Evolutionary conservation across 2,113 vertebrate genomes (phyloP).

Genomic region (Chamaetylas fuelleborni): DNA sequence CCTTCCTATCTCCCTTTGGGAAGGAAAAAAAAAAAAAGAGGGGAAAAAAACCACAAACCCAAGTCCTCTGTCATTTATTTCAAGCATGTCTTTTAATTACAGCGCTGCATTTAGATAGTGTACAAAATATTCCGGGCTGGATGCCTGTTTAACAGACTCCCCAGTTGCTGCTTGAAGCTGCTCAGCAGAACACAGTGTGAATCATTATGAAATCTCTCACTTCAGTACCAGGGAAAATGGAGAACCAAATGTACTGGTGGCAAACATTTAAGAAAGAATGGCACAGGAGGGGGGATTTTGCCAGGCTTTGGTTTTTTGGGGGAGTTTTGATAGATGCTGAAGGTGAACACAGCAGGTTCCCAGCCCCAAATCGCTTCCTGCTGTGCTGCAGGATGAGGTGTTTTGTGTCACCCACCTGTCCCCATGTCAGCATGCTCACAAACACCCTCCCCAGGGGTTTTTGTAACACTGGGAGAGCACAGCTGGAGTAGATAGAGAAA

Average conservation of each 20-base stretch:
- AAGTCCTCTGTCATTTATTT: conserved; percentile 30
- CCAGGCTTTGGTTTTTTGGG: neutral
- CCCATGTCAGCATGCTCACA: rapidly evolving
- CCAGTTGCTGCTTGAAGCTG: conserved; percentile 53
- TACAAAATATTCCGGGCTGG: conserved; percentile 51
- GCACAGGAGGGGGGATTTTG: conserved; percentile 1
- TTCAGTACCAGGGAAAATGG: neutral
- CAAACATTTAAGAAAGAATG: neutral
- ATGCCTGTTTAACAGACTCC: conserved; percentile 60
- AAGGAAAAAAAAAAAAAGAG: rapidly evolving
- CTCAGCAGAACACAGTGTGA: conserved; percentile 48
- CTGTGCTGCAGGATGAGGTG: neutral
- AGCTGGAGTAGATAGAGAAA: neutral
- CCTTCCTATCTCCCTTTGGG: neutral
- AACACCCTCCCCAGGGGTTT: neutral
- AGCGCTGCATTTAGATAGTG: conserved; percentile 17
- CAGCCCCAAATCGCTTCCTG: rapidly evolving
- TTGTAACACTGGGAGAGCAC: neutral
- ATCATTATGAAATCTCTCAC: conserved; percentile 51
- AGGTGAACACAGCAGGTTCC: neutral
- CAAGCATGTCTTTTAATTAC: conserved; percentile 57
- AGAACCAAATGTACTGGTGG: conserved; percentile 57
- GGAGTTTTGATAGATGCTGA: neutral
- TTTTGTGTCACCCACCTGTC: neutral
- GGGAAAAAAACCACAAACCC: neutral